Evolutionary conservation across 2,888 invertebrate genomes (phyloP), one percentile per base, ranked within the genome.

Genomic region (Papilio protenor): DNA sequence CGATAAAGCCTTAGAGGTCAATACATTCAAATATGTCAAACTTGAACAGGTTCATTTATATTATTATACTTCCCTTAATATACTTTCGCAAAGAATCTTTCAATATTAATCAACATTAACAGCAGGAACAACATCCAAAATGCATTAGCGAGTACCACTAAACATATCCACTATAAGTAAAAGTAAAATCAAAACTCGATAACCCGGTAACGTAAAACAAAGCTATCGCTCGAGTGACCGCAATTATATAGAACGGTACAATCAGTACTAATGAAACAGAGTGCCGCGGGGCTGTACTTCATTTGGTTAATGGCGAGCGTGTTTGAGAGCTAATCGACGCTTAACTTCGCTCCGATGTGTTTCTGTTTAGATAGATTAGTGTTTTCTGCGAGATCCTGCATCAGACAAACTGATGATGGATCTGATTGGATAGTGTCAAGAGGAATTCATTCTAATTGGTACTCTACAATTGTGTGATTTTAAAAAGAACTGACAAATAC

Each of bases 181-280:
- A 75, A 78, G 71, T 61, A 71, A 78, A 70, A 16, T 49, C 49
- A 66, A 75, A 59, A 27, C 72, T 59, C 70, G 27, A 59, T 61
- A 74, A 49, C 49, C 18, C 55, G 49, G 33, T 45, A 40, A 55
- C 74, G 45, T 74, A 70, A 23, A 45, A 73, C 61, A 61, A 61
- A 73, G 66, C 66, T 21, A 64, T 64, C 66, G 77, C 21, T n/a
- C 52, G 61, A 76, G 64, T 45, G 33, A 66, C 73, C 73, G 77
- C 77, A 77, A 69, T 77, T 77, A 77, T 66, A 77, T 77, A 57
- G 64, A 40, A 55, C 45, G 55, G 55, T 66, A 66, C 55, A 77
- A 73, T 69, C 77, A 55, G 73, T 52, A 18, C 66, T 77, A 77
- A 77, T 77, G 73, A 55, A 73, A 73, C 66, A 8, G 77, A 77